phyloP scores from a whole-genome alignment of 2,888 invertebrate species.

The Tenodera sinensis region DNA sequence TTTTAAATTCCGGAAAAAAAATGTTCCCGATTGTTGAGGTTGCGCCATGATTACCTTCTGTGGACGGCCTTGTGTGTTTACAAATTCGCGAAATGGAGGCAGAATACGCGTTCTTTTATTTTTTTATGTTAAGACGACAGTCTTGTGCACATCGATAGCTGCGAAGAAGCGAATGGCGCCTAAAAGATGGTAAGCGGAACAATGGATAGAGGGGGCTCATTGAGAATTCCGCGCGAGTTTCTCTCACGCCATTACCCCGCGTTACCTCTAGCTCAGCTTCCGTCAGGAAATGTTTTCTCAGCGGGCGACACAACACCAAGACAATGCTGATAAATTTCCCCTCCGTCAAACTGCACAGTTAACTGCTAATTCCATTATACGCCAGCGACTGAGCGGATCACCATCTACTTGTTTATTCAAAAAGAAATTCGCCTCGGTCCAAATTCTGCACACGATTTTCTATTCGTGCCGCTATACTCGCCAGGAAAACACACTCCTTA shows the following conservation, averaged over 20 bases:
- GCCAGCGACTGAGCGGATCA: neutral
- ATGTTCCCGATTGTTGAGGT: too few species aligned
- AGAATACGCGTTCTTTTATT: neutral
- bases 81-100: too few species aligned
- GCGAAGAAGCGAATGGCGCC: neutral
- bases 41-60: too few species aligned
- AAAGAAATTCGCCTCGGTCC: neutral
- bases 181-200: neutral
- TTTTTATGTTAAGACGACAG: neutral
- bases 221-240: constrained; percentile 25
- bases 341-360: neutral
- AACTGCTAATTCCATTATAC: neutral
- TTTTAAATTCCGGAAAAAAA: too few species aligned
- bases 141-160: neutral
- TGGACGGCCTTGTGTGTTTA: too few species aligned
- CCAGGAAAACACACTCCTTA: too few species aligned
- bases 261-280: constrained; percentile 1
- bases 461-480: too few species aligned
- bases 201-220: neutral
- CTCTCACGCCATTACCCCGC: constrained; percentile 30
- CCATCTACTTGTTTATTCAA: neutral
- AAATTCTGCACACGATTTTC: too few species aligned
- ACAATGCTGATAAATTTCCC: neutral
- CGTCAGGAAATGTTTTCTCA: neutral
- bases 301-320: neutral